These are phyloP conservation scores for Druceiella hillmani DNA, from an alignment of 2,888 invertebrate genomes.

Conservation along the genomic window DNA sequence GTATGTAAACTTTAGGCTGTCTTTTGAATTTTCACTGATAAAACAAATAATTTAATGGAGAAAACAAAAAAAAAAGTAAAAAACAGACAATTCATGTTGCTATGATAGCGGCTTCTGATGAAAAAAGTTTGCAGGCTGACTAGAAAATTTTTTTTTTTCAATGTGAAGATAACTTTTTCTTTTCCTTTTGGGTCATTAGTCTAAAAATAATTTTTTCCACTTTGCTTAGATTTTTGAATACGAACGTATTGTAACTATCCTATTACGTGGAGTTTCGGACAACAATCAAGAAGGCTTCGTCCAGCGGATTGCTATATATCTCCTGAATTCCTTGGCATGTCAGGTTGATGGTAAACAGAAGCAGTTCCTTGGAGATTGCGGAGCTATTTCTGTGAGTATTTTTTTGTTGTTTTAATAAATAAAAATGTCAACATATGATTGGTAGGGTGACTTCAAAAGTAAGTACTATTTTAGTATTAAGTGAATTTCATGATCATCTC, in stretches of 20 bases:
- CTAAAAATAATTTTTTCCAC: background rate
- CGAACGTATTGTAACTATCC: constrained; percentile 75
- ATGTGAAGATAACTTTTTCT: background rate
- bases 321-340: constrained; percentile 93
- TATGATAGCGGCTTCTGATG: constrained; percentile 6
- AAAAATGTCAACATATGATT: too few relatives aligned
- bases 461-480: too few relatives aligned
- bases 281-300: constrained; percentile 87
- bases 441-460: too few relatives aligned
- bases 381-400: constrained; percentile 70
- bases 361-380: constrained; percentile 81
- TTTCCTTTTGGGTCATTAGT: background rate
- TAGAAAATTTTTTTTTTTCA: constrained; percentile 18
- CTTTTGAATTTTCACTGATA: too few relatives aligned
- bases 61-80: too few relatives aligned
- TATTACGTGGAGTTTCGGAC: constrained; percentile 76
- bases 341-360: constrained; percentile 94
- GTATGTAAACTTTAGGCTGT: too few relatives aligned
- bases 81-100: too few relatives aligned
- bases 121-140: constrained; percentile 1
- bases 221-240: constrained; percentile 77
- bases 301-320: constrained; percentile 89
- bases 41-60: too few relatives aligned
- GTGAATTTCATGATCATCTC: too few relatives aligned
- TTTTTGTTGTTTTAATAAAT: too few relatives aligned